Percentiles rank a stretch among this genome's conserved stretches.
These are phyloP conservation scores for Homarus americanus DNA, from an alignment of 1,140 invertebrate genomes.

Conservation along the genomic window DNA sequence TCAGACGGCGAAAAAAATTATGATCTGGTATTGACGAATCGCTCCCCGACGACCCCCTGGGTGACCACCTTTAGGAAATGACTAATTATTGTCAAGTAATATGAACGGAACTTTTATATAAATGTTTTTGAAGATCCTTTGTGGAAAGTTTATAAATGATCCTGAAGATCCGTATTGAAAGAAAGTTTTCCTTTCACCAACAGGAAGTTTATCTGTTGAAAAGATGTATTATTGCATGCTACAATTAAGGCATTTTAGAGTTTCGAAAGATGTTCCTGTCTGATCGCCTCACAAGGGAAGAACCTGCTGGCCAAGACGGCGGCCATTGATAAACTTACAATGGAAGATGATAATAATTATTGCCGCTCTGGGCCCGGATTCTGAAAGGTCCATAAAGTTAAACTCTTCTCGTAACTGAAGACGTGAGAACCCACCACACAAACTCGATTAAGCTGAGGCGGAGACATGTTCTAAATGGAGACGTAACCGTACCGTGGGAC, in stretches of 20 bases:
- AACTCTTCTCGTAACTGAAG: too few relatives aligned
- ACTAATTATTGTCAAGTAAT: conserved; percentile 46
- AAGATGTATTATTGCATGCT: not conserved
- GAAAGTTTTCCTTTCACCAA: not conserved
- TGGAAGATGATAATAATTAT: not conserved
- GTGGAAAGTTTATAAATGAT: not conserved
- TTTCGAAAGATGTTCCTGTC: not conserved
- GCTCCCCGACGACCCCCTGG: conserved; percentile 3
- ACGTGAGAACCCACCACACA: too few relatives aligned
- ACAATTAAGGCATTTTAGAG: not conserved
- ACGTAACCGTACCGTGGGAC: too few relatives aligned
- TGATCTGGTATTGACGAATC: conserved; percentile 29
- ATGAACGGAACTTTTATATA: conserved; percentile 39
- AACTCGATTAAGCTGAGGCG: too few relatives aligned
- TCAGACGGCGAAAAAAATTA: conserved; percentile 15
- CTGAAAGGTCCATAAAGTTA: too few relatives aligned
- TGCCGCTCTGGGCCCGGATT: too few relatives aligned
- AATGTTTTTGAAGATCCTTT: not conserved
- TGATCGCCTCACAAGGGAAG: not conserved
- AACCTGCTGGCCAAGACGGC: not conserved
- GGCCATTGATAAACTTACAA: not conserved
- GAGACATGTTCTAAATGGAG: too few relatives aligned
- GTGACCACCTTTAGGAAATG: conserved; percentile 4
- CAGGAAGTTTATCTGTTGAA: too few relatives aligned
- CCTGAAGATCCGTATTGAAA: not conserved